Conservation (phyloP, 2,797 vertebrate genomes). For the Sebastes elongatus region DNA sequence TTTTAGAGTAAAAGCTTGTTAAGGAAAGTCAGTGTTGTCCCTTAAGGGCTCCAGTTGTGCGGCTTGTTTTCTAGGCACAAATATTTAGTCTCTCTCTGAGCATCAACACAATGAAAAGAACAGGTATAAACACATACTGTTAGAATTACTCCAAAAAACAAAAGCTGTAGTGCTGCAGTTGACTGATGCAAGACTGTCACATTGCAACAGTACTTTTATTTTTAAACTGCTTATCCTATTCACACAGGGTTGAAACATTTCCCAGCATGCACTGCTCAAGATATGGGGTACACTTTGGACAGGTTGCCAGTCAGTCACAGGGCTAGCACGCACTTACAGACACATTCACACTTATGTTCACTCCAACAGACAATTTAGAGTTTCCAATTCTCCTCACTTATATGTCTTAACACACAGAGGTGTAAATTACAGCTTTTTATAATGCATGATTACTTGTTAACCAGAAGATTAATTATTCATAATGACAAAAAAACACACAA, state of each 20-base stretch:
- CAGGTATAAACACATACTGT: neutral
- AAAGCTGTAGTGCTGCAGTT: neutral
- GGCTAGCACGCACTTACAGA: neutral
- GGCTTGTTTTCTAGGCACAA: neutral
- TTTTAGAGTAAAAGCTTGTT: slow-evolving; percentile 27
- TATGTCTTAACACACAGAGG: neutral
- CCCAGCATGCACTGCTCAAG: slow-evolving; percentile 2
- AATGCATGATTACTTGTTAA: slow-evolving; percentile 10
- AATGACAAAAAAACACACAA: slow-evolving; percentile 29
- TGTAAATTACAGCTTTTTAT: neutral
- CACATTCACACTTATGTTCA: neutral
- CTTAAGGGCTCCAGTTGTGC: slow-evolving; percentile 10
- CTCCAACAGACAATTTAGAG: neutral
- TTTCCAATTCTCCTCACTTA: neutral
- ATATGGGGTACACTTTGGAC: neutral
- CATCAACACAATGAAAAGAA: slow-evolving; percentile 22
- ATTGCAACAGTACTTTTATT: neutral
- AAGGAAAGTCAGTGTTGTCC: neutral
- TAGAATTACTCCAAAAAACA: neutral
- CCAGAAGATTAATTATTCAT: slow-evolving; percentile 13
- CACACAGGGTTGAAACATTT: neutral
- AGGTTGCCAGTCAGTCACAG: neutral
- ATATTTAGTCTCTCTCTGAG: neutral
- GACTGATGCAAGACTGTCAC: neutral
- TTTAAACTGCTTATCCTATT: neutral